Evolutionary conservation across 2,888 invertebrate species (phyloP).

Genomic region (Caenorhabditis becei): DNA sequence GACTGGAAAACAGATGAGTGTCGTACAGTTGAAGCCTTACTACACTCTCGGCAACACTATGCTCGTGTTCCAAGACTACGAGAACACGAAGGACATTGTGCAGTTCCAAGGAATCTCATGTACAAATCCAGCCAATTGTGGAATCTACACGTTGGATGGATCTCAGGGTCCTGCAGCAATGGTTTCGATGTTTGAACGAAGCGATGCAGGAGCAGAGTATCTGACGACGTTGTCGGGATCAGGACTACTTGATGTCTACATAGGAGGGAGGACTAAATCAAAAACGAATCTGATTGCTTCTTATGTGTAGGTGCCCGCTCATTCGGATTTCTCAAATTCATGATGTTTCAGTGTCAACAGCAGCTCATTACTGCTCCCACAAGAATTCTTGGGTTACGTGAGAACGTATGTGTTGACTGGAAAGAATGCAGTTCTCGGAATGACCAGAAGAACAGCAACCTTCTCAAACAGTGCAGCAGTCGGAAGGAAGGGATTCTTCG

Average conservation of each 20-base stretch:
- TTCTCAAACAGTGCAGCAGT: not conserved
- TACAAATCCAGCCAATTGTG: not conserved
- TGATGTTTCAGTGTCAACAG: conserved; percentile 17
- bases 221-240: conserved; percentile 12
- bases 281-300: conserved; percentile 30
- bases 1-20: conserved; percentile 28
- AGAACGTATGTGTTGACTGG: conserved; percentile 36
- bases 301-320: conserved; percentile 23
- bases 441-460: not conserved
- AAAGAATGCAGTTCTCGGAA: not conserved
- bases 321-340: not conserved
- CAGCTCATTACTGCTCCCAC: conserved; percentile 4
- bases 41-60: conserved; percentile 12
- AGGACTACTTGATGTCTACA: conserved; percentile 37
- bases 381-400: conserved; percentile 47
- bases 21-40: conserved; percentile 16
- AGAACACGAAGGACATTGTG: conserved; percentile 37
- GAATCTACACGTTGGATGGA: conserved; percentile 26
- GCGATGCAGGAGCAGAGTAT: conserved; percentile 28
- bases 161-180: conserved; percentile 13
- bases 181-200: not conserved
- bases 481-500: conserved; percentile 40
- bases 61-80: conserved; percentile 43
- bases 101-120: conserved; percentile 32
- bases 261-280: conserved; percentile 17